Evolutionary conservation across 2,113 vertebrate genomes (phyloP), one percentile per base, ranked within the genome.

Genomic region (Paracanthobrama guichenoti): DNA sequence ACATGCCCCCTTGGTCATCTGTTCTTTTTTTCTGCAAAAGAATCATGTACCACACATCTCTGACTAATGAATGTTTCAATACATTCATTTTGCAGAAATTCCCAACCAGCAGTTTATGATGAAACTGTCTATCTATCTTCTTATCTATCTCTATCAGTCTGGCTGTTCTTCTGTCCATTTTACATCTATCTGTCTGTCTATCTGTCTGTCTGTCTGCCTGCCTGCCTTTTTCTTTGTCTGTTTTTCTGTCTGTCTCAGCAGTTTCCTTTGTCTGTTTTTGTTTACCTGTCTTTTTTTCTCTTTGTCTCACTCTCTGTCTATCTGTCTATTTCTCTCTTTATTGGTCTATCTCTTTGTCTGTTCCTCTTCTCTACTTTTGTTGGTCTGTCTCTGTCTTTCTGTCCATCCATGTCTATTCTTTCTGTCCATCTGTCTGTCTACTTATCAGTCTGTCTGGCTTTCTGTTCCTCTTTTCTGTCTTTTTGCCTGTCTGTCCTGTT

Each of bases 361-460:
- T 59, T 59, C 22, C 57, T n/a, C 8, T 59, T 10, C 57, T 59
- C 9, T 10, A 59, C 10, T 59, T 59, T 3, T 59, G 57, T 1
- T 11, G 57, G 3, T 73, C 20, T 46, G 39, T 46, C 20, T 26
- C 3, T 14, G 20, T 55, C 26, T 62, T 42, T 24, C 39, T 42
- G n/a, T 55, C 59, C 11, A 5, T 39, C 73, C 60, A 28, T 83
- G 28, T 39, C 66, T 7, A 55, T 55, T 35, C 35, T 6, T 22
- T 57, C 20, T 57, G 22, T 59, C 57, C 1, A 22, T 20, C 2
- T n/a, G 8, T 59, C 57, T 24, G 8, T 60, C 57, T 60, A 60
- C 10, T 24, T 24, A 26, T 26, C n/a, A 26, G 9, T 60, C 10
- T 90, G 88, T 73, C 22, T 76, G 50, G 50, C 50, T 55, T 53